phyloP scores from a whole-genome alignment of 2,888 invertebrate species.

The Saturnia pavonia region DNA sequence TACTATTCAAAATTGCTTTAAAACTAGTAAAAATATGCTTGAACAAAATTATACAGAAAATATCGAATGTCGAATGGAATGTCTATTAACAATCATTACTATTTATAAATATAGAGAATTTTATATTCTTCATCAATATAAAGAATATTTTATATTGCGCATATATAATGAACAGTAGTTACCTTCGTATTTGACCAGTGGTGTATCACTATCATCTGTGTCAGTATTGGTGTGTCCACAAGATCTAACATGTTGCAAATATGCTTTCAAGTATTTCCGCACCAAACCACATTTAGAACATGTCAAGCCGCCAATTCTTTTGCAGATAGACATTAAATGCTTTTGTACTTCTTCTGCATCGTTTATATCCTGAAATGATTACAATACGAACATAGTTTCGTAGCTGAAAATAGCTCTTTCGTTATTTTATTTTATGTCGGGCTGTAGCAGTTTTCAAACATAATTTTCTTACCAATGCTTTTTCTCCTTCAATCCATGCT shows the following conservation, averaged over 20 bases:
- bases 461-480: conserved; percentile 69
- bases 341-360: conserved; percentile 30
- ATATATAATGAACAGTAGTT: neutral
- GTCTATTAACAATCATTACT: too few species aligned
- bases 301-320: conserved; percentile 34
- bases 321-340: conserved; percentile 35
- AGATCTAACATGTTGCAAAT: conserved; percentile 27
- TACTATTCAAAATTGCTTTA: too few species aligned
- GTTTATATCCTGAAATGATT: conserved; percentile 22
- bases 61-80: too few species aligned
- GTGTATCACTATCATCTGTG: neutral
- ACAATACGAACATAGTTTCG: neutral
- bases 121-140: too few species aligned
- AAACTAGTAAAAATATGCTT: too few species aligned
- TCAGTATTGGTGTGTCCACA: conserved; percentile 15
- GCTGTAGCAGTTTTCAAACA: neutral
- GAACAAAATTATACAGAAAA: too few species aligned
- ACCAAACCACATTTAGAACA: conserved; percentile 42
- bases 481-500: conserved; percentile 79
- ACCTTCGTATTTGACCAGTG: neutral
- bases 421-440: neutral
- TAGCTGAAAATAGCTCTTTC: neutral
- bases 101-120: too few species aligned
- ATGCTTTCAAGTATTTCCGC: conserved; percentile 28
- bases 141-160: too few species aligned